phyloP scores from a whole-genome alignment of 2,113 vertebrate species.

The Antigone vipio region DNA sequence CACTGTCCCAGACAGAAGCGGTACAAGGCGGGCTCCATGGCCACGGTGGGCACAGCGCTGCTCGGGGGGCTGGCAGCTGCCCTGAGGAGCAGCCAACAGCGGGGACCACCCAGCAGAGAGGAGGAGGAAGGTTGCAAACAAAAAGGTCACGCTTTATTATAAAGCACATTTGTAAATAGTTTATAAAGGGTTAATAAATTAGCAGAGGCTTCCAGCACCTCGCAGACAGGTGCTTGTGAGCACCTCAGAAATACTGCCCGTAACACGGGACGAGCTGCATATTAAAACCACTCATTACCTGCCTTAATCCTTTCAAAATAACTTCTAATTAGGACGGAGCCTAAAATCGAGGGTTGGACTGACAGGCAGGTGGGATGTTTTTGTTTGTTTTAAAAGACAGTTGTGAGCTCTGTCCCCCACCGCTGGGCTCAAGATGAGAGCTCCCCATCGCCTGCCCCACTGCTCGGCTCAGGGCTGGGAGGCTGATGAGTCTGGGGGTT shows the following conservation, averaged over 20 bases:
- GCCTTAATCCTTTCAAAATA: neutral
- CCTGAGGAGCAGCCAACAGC: neutral
- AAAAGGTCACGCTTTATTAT: neutral
- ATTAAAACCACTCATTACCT: neutral
- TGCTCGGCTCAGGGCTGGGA: neutral
- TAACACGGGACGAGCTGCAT: rapidly evolving
- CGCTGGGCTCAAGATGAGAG: neutral
- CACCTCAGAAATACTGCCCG: neutral
- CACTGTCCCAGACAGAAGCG: neutral
- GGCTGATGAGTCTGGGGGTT: neutral
- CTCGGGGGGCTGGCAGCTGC: neutral
- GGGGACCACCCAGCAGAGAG: neutral
- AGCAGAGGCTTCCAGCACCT: neutral
- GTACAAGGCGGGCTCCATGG: neutral
- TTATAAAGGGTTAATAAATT: neutral
- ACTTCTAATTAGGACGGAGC: neutral
- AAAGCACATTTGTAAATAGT: neutral
- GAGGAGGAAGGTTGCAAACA: neutral
- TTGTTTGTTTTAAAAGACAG: neutral
- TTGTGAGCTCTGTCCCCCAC: neutral
- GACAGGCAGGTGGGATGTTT: neutral
- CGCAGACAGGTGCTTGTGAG: neutral
- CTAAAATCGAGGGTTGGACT: neutral
- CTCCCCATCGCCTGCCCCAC: neutral
- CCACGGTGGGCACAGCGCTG: neutral